phyloP scores from a whole-genome alignment of 2,797 vertebrate species.

The Austrolebias charrua region DNA sequence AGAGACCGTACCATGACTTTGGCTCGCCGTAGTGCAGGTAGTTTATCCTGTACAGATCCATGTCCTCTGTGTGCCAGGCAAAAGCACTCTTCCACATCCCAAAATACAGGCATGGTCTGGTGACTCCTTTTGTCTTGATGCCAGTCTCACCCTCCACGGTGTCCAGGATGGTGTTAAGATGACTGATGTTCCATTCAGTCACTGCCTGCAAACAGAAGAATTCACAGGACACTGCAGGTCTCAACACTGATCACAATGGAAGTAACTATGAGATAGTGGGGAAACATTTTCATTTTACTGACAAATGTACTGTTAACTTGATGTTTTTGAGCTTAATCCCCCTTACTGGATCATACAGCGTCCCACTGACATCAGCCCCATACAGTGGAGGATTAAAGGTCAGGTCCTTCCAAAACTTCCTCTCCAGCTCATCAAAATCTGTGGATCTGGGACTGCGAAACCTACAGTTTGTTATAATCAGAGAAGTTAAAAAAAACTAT shows the following conservation, averaged over 20 bases:
- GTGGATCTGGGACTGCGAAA: constrained; percentile 90
- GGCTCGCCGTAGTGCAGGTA: constrained; percentile 97
- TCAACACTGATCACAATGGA: not conserved
- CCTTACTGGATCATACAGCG: constrained; percentile 91
- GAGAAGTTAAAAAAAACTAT: not conserved
- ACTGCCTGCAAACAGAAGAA: constrained; percentile 78
- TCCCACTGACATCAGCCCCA: constrained; percentile 93
- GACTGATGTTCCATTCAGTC: constrained; percentile 92
- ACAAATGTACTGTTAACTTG: not conserved
- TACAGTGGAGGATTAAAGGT: constrained; percentile 96
- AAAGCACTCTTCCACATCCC: constrained; percentile 99
- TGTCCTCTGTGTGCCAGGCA: constrained; percentile 98
- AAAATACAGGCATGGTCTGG: constrained; percentile 93
- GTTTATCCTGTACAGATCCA: constrained; percentile 98
- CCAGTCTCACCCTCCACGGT: constrained; percentile 91
- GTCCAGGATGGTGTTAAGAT: constrained; percentile 91
- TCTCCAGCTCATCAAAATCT: constrained; percentile 94
- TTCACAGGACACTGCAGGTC: constrained; percentile 5
- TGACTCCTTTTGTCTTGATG: constrained; percentile 94
- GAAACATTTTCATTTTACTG: not conserved
- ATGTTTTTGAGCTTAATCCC: not conserved
- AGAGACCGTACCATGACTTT: constrained; percentile 89
- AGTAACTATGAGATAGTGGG: not conserved
- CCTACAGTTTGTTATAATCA: constrained; percentile 71
- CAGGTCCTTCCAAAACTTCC: constrained; percentile 98